Evolutionary conservation across 2,797 vertebrate genomes (phyloP).

Genomic region (Sebastes miniatus): DNA sequence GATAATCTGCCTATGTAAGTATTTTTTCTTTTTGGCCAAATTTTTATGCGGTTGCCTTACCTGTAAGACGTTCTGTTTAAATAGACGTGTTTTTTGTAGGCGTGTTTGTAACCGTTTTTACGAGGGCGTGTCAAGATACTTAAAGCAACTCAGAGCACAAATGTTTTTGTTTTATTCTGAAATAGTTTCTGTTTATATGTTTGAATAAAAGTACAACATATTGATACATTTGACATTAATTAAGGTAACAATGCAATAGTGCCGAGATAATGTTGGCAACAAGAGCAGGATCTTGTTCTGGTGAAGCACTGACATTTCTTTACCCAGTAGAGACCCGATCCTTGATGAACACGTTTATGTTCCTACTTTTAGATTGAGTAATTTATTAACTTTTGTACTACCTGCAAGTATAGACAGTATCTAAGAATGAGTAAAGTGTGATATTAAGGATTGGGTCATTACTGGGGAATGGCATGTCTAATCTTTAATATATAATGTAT

Average conservation of each 20-base stretch:
- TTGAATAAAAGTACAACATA: slow-evolving; percentile 63
- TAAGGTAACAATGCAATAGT: slow-evolving; percentile 56
- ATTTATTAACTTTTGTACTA: slow-evolving; percentile 9
- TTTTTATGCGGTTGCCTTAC: slow-evolving; percentile 54
- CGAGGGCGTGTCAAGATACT: not conserved
- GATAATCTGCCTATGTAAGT: slow-evolving; percentile 6
- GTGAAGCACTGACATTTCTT: slow-evolving; percentile 15
- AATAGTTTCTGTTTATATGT: slow-evolving; percentile 31
- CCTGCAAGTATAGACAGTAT: not conserved
- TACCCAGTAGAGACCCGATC: slow-evolving; percentile 10
- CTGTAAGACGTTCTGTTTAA: slow-evolving; percentile 32
- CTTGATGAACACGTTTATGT: not conserved
- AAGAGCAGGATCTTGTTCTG: slow-evolving; percentile 4
- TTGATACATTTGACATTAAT: slow-evolving; percentile 44
- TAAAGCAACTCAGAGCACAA: slow-evolving; percentile 43
- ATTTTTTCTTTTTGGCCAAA: slow-evolving; percentile 6
- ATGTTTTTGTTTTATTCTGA: slow-evolving; percentile 51
- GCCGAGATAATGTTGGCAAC: not conserved
- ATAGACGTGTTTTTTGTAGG: slow-evolving; percentile 21
- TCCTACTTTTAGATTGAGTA: not conserved
- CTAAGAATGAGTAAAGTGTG: not conserved
- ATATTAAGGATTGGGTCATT: slow-evolving; percentile 15
- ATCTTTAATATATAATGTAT: slow-evolving; percentile 29
- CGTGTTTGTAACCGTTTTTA: slow-evolving; percentile 9
- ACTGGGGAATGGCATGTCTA: not conserved